These are phyloP conservation scores for Pogona vitticeps DNA, from an alignment of 2,113 vertebrate genomes.

Conservation along the genomic window DNA sequence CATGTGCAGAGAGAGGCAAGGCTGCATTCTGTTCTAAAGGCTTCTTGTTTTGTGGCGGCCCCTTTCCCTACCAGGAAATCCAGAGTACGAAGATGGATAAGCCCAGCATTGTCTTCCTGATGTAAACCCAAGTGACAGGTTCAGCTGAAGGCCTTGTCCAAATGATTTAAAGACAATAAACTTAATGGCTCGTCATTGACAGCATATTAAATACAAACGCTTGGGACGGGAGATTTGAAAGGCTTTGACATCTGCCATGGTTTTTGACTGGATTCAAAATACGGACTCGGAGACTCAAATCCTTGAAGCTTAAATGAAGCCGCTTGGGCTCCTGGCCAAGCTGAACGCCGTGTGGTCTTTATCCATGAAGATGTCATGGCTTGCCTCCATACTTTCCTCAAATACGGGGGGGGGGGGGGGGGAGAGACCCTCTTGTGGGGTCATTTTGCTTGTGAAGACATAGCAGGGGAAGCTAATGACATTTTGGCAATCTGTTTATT, in stretches of 20 bases:
- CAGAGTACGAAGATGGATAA: conserved; percentile 27
- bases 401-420: too few species aligned
- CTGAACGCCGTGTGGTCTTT: conserved; percentile 11
- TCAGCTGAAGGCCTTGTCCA: conserved; percentile 41
- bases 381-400: background rate
- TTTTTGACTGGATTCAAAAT: conserved; percentile 41
- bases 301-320: conserved; percentile 15
- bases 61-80: conserved; percentile 6
- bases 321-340: conserved; percentile 15
- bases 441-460: background rate
- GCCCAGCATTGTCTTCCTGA: background rate
- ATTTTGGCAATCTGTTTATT: background rate
- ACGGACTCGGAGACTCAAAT: background rate
- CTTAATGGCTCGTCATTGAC: conserved; percentile 35
- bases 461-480: too few species aligned
- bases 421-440: background rate
- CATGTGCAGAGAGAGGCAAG: too few species aligned
- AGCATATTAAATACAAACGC: conserved; percentile 52
- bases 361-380: background rate
- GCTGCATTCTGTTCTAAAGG: background rate
- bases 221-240: conserved; percentile 29
- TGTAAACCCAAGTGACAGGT: conserved; percentile 52
- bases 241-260: conserved; percentile 33
- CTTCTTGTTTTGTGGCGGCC: background rate
- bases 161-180: conserved; percentile 38